These are phyloP conservation scores for Spilogale gracilis DNA, from an alignment of 2,113 vertebrate species.

Conservation along the genomic window DNA sequence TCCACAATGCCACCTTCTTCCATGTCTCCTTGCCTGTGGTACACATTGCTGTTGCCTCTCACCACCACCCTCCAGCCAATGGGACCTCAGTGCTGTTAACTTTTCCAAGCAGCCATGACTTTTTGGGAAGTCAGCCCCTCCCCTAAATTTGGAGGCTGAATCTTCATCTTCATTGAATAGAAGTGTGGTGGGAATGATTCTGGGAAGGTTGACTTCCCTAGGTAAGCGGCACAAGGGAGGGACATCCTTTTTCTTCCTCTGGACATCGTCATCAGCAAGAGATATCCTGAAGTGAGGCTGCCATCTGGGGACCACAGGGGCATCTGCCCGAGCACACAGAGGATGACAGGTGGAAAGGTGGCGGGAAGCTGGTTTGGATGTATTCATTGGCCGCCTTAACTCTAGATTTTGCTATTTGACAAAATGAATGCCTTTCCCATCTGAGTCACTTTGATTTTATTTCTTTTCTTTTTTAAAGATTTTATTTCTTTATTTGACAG, in stretches of 20 bases:
- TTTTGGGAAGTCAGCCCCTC: background rate
- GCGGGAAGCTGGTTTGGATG: background rate
- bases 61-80: background rate
- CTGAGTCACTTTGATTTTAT: background rate
- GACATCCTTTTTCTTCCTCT: background rate
- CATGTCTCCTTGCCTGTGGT: background rate
- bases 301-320: background rate
- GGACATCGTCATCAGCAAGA: background rate
- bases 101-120: background rate
- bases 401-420: background rate
- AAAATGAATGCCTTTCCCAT: conserved; percentile 20
- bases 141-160: background rate
- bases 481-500: background rate
- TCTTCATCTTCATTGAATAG: background rate
- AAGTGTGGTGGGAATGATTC: background rate
- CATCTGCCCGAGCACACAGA: background rate
- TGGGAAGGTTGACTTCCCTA: background rate
- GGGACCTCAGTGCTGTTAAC: background rate
- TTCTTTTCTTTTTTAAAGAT: background rate
- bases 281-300: background rate
- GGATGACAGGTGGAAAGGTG: background rate
- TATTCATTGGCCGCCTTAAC: background rate
- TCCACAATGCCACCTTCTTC: background rate
- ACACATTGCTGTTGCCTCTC: background rate
- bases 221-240: background rate